A percentile compares a stretch with the other conserved stretches of the same genome.
phyloP scores from a whole-genome alignment of 2,888 invertebrate genomes.

The Galerucella pusilla region DNA sequence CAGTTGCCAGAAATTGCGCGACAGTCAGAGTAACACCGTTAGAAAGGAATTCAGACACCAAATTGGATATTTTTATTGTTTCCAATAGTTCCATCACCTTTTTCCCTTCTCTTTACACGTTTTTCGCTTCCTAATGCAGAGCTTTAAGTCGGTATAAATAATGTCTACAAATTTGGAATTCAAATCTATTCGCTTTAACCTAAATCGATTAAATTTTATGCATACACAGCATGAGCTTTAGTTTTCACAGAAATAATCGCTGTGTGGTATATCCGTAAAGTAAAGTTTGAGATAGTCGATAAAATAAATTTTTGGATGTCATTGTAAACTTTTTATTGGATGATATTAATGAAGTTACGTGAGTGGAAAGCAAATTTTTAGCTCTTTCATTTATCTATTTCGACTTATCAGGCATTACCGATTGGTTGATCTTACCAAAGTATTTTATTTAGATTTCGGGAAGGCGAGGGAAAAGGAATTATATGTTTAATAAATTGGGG shows the following conservation, averaged over 20 bases:
- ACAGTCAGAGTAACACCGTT: constrained; percentile 33
- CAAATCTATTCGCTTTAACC: constrained; percentile 17
- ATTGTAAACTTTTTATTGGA: not conserved
- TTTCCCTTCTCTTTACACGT: constrained; percentile 29
- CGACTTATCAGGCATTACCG: too few species aligned
- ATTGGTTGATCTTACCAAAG: too few species aligned
- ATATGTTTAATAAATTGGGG: too few species aligned
- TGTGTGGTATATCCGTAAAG: not conserved
- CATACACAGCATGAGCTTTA: constrained; percentile 2
- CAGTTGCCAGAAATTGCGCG: constrained; percentile 43
- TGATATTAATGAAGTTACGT: too few species aligned
- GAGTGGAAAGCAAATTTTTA: too few species aligned
- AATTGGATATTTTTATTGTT: constrained; percentile 40
- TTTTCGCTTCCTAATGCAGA: constrained; percentile 34
- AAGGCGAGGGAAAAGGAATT: too few species aligned
- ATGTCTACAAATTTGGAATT: constrained; percentile 32
- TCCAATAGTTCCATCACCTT: constrained; percentile 36
- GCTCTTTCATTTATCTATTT: too few species aligned
- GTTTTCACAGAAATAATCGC: constrained; percentile 2
- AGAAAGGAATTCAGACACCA: constrained; percentile 35
- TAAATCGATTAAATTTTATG: constrained; percentile 8
- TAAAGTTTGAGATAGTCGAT: not conserved
- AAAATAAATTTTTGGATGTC: not conserved
- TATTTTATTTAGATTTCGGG: too few species aligned
- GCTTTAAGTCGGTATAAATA: constrained; percentile 32